These are phyloP conservation scores for Toxostoma redivivum DNA, from an alignment of 2,113 vertebrate genomes.

Conservation along the genomic window DNA sequence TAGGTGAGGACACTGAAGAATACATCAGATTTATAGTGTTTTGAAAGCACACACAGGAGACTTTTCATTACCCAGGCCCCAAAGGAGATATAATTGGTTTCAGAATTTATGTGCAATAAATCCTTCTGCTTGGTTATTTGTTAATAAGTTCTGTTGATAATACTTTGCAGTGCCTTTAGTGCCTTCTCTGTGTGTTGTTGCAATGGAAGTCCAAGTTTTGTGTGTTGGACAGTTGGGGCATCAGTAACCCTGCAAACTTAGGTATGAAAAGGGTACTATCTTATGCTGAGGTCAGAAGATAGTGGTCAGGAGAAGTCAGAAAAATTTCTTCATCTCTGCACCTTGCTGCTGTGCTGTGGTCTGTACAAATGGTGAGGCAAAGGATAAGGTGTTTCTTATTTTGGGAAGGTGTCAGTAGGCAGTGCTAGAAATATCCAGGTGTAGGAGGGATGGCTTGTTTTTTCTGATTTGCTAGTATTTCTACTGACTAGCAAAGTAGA, in stretches of 20 bases:
- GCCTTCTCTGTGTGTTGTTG: not conserved
- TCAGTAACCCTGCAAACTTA: not conserved
- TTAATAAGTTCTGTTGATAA: not conserved
- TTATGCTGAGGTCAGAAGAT: not conserved
- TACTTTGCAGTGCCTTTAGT: not conserved
- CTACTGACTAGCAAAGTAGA: not conserved
- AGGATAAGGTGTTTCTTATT: not conserved
- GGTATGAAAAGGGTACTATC: too few species aligned
- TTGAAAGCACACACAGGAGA: not conserved
- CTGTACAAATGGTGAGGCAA: not conserved
- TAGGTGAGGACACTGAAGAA: not conserved
- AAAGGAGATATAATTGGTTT: not conserved
- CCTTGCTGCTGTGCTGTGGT: not conserved
- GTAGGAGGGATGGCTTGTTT: not conserved
- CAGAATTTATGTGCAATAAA: constrained; percentile 15
- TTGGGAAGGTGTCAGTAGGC: not conserved
- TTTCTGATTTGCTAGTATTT: not conserved
- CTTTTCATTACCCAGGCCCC: not conserved
- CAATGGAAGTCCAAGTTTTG: not conserved
- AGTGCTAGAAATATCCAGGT: not conserved
- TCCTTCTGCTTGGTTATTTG: not conserved
- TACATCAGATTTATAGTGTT: not conserved
- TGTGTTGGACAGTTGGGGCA: not conserved
- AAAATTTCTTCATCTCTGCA: not conserved
- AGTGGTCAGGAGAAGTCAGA: not conserved